Percentiles rank a stretch among this genome's conserved stretches.
These are phyloP conservation scores for Catharus ustulatus DNA, from an alignment of 2,797 vertebrate species.

Conservation along the genomic window DNA sequence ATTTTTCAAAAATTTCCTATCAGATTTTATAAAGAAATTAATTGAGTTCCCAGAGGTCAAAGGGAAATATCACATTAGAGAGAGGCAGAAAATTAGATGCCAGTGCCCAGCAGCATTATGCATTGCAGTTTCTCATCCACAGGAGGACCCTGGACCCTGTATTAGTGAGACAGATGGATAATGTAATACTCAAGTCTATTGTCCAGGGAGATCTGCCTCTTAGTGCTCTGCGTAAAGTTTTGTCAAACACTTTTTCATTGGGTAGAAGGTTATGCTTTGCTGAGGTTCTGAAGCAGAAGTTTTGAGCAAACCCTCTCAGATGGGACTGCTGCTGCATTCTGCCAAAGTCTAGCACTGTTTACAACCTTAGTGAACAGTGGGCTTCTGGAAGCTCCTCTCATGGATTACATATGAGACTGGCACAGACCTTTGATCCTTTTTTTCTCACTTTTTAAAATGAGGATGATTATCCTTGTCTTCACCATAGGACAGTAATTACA, in stretches of 20 bases:
- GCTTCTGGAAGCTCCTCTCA: neutral
- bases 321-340: neutral
- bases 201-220: neutral
- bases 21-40: neutral
- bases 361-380: neutral
- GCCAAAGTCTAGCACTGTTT: neutral
- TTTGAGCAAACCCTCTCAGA: neutral
- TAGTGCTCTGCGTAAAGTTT: neutral
- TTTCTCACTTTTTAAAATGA: neutral
- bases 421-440: neutral
- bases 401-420: neutral
- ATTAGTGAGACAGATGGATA: conserved; percentile 19
- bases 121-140: neutral
- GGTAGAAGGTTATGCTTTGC: neutral
- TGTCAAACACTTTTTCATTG: neutral
- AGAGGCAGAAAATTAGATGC: neutral
- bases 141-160: neutral
- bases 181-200: neutral
- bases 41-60: neutral
- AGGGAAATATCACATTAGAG: neutral
- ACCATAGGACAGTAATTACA: neutral
- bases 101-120: neutral
- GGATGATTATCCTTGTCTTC: neutral
- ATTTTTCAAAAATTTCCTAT: neutral
- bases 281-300: neutral